Evolutionary conservation across 2,797 vertebrate genomes (phyloP), one percentile per base, ranked within the genome.

Genomic region (Schizopygopsis malacanthus): DNA sequence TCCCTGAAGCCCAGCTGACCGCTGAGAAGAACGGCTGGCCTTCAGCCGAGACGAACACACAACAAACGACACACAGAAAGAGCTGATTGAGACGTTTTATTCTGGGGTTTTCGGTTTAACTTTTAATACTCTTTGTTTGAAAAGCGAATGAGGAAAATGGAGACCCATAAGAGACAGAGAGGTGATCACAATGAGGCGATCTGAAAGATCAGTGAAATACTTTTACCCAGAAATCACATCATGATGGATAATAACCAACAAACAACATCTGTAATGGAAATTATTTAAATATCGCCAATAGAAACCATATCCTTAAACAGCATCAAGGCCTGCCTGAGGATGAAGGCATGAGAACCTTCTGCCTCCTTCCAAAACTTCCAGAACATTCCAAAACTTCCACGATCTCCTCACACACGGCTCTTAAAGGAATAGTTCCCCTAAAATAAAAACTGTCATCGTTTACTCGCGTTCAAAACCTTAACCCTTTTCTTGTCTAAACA

Each of bases 281-380:
- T 25, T 2, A 39, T 50, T 52, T 22, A 15, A 82, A 54, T 69
- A 41, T 69, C 4, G 47, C 71, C 71, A 75, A 73, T 15, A 47
- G 56, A 83, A 63, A 83, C 54, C 52, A 61, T 54, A 45, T 45
- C 33, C 25, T 52, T 41, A n/a, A 71, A 70, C n/a, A 52, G 45
- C 54, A 8, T 15, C 22, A 37, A 67, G 37, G 37, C 33, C 33
- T 56, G 6, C 22, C 54, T 28, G 37, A 61, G 76, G 54, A 79
- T 28, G 54, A 63, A 79, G n/a, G 56, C 15, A 18, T 28, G 7
- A 50, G 9, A 50, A 69, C 22, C 33, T 15, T 41, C 43, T 10
- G n/a, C 61, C 33, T 18, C 61, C 72, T 77, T 84, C 52, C 82
- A 76, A 54, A 83, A 65, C 72, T 25, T 83, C 15, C 82, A 52